Percentiles rank a stretch among this genome's conserved stretches.
Evolutionary conservation across 1,140 invertebrate species (phyloP).

Genomic region (Halictus rubicundus): DNA sequence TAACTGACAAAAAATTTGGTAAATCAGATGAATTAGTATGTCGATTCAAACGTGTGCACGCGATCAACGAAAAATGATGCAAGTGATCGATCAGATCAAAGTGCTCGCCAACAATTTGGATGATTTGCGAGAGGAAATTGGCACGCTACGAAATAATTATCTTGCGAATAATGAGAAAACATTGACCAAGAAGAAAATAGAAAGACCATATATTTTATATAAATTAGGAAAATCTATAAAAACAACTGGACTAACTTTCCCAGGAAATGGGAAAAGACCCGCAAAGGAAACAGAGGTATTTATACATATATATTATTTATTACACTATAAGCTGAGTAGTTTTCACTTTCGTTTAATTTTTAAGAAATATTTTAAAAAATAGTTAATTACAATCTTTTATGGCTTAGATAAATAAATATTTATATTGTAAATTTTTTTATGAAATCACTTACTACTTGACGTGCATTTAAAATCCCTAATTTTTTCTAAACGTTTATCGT

Average conservation of each 20-base stretch:
- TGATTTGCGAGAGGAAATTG: slow-evolving; percentile 37
- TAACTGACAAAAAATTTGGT: too few relatives aligned
- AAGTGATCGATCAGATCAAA: slow-evolving; percentile 46
- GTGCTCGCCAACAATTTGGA: slow-evolving; percentile 38
- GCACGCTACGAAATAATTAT: neutral
- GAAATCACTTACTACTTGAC: too few relatives aligned
- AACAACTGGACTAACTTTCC: neutral
- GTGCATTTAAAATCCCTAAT: too few relatives aligned
- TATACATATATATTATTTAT: neutral
- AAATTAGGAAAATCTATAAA: slow-evolving; percentile 26
- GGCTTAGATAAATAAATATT: neutral
- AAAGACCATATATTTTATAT: neutral
- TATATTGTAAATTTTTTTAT: too few relatives aligned
- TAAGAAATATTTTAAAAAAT: neutral
- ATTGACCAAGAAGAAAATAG: neutral
- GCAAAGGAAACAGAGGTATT: slow-evolving; percentile 1
- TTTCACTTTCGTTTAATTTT: too few relatives aligned
- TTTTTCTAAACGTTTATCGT: too few relatives aligned
- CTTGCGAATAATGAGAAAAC: neutral
- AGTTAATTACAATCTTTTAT: neutral
- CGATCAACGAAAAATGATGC: slow-evolving; percentile 30
- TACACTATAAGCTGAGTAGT: neutral
- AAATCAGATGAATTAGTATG: neutral
- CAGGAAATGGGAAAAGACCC: neutral
- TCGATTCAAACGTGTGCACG: slow-evolving; percentile 11